Conservation (phyloP, 1,140 invertebrate species). For the Caenorhabditis remanei region DNA sequence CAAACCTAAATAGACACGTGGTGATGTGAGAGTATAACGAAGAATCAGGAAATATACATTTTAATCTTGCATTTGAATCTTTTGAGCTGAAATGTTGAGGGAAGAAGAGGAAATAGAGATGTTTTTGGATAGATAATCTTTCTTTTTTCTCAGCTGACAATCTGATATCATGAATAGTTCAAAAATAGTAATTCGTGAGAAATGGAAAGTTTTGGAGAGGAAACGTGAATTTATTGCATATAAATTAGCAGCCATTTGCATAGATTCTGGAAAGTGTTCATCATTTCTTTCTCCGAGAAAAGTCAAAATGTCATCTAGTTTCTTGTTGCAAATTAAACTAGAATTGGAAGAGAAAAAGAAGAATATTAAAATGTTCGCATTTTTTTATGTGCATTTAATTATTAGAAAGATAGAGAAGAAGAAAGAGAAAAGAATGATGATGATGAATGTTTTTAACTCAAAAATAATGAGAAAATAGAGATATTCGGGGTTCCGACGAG, state of each 20-base stretch:
- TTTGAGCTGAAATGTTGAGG: background rate
- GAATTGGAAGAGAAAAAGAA: background rate
- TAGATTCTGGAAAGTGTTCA: background rate
- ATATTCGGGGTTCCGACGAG: too few relatives aligned
- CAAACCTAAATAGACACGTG: background rate
- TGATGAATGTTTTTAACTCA: background rate
- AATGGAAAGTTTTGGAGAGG: background rate
- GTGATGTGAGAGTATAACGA: background rate
- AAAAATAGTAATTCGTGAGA: background rate
- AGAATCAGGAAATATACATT: background rate
- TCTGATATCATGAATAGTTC: background rate
- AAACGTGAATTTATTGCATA: background rate
- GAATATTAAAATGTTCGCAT: background rate
- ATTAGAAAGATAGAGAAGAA: background rate
- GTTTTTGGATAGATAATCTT: background rate
- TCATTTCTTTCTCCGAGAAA: background rate
- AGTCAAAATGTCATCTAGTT: constrained; percentile 14
- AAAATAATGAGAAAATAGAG: background rate
- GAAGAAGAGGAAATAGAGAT: background rate
- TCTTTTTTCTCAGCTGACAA: background rate
- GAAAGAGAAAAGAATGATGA: too few relatives aligned
- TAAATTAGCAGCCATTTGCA: background rate
- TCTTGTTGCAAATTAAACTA: constrained; percentile 14
- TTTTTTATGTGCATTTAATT: constrained; percentile 30
- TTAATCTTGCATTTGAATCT: background rate